Base-by-base conservation (phyloP, 2,797 vertebrate species). In the Hafferia zeledoni region DNA sequence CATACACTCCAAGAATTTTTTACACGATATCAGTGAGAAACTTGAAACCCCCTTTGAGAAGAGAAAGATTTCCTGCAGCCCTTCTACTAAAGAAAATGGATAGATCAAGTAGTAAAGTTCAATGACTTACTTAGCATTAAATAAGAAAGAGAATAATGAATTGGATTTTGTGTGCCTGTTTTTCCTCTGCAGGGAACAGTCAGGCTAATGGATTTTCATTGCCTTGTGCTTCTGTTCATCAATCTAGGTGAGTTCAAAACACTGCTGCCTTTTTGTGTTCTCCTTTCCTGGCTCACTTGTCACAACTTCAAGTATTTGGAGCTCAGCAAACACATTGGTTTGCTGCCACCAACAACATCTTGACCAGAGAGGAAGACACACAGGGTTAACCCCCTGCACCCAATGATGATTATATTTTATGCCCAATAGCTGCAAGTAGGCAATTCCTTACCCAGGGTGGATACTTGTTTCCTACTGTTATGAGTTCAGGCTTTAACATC, bases 111-210 rank as follows among this genome's bases (percentile, higher is more conserved):
- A 88, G 72, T 70, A 89, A 95, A 92, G 93, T 94, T 94, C 92
- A 94, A 68, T 94, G 91, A 94, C 86, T 96, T 86, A 92, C 74
- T 94, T 96, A 92, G 37, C 11, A 4, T 97, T 90, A 93, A 96
- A 87, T 94, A 96, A 95, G 81, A 91, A 96, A 96, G 84, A 75
- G 82, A 95, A 92, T 96, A 96, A 96, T 95, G 92, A 96, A 97
- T 93, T 90, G 91, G 88, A 89, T 93, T 95, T 94, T 68, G 85
- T 68, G 67, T 84, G 91, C 89, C 91, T 96, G 91, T 92, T 94
- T 94, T 94, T 84, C 85, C 87, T 97, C 91, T 94, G 77, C 77
- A 87, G 91, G 82, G 80, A 96, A 77, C 85, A 94, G 92, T 70
- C 96, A 93, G 77, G 86, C 74, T 95, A 91, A 94, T 94, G 93